phyloP scores from a whole-genome alignment of 2,797 vertebrate species.

The Myiothlypis coronata region DNA sequence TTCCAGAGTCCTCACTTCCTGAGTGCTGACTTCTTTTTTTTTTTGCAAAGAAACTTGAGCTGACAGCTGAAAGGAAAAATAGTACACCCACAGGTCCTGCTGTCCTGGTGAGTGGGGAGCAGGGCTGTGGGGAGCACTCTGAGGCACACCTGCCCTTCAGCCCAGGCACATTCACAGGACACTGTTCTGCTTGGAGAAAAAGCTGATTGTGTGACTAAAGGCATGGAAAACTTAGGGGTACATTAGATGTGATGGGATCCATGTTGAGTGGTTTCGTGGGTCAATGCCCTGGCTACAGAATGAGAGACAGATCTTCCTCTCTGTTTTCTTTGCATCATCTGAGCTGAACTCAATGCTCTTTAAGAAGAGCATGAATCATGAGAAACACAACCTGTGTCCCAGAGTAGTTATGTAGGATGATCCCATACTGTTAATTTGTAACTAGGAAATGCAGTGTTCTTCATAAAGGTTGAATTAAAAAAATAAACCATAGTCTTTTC shows the following conservation, averaged over 20 bases:
- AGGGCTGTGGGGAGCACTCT: not conserved
- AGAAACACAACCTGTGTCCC: not conserved
- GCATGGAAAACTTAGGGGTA: not conserved
- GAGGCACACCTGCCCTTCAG: not conserved
- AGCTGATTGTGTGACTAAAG: not conserved
- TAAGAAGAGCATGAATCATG: not conserved
- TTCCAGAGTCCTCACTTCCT: not conserved
- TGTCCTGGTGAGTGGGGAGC: not conserved
- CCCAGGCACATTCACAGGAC: not conserved
- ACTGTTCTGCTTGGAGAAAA: not conserved
- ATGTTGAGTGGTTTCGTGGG: not conserved
- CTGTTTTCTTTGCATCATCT: not conserved
- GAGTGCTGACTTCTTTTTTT: not conserved
- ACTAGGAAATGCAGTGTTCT: not conserved
- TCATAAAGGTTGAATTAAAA: not conserved
- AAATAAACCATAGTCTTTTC: not conserved
- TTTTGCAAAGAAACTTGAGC: conserved; percentile 8
- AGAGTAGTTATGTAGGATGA: not conserved
- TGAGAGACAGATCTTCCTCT: not conserved
- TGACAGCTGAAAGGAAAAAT: conserved; percentile 55
- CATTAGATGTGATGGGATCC: not conserved
- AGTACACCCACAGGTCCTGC: not conserved
- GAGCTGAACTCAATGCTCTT: not conserved
- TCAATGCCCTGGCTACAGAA: not conserved
- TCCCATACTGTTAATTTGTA: conserved; percentile 37